Conservation (phyloP, 2,113 vertebrate genomes). For the Pollachius pollachius region DNA sequence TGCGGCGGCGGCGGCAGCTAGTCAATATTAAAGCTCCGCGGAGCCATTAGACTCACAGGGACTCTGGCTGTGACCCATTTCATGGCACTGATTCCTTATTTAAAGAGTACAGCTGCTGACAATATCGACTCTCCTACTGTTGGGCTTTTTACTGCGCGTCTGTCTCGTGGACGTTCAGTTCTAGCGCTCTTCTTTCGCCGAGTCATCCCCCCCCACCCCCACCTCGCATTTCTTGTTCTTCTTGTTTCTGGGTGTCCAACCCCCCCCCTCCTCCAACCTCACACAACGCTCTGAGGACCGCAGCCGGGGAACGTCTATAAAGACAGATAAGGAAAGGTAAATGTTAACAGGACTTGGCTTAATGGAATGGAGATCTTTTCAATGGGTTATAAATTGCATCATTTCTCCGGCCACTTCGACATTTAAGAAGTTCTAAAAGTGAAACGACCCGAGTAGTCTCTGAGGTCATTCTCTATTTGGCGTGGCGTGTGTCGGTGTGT, state of each 20-base stretch:
- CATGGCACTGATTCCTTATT: constrained; percentile 52
- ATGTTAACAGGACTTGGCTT: constrained; percentile 24
- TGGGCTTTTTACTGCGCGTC: constrained; percentile 33
- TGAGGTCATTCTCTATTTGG: too few relatives aligned
- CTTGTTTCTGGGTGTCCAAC: not conserved
- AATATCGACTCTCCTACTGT: constrained; percentile 51
- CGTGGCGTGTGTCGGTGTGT: too few relatives aligned
- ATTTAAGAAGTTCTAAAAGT: constrained; percentile 1
- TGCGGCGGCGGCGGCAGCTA: constrained; percentile 45
- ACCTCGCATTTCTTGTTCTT: too few relatives aligned
- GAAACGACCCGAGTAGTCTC: not conserved
- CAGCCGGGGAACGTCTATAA: not conserved
- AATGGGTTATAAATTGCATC: constrained; percentile 17
- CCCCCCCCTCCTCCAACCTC: constrained; percentile 1
- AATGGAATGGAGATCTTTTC: constrained; percentile 25
- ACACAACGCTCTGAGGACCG: not conserved
- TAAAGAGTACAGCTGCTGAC: constrained; percentile 49
- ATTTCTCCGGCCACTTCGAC: constrained; percentile 9
- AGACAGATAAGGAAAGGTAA: constrained; percentile 25
- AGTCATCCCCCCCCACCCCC: too few relatives aligned
- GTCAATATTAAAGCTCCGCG: constrained; percentile 54
- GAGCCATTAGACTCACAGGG: constrained; percentile 43
- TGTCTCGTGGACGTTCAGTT: constrained; percentile 2
- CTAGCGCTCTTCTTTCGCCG: not conserved
- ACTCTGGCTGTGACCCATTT: constrained; percentile 44